Evolutionary conservation across 2,113 vertebrate species (phyloP), one percentile per base, ranked within the genome.

Genomic region (Triplophysa dalaica): DNA sequence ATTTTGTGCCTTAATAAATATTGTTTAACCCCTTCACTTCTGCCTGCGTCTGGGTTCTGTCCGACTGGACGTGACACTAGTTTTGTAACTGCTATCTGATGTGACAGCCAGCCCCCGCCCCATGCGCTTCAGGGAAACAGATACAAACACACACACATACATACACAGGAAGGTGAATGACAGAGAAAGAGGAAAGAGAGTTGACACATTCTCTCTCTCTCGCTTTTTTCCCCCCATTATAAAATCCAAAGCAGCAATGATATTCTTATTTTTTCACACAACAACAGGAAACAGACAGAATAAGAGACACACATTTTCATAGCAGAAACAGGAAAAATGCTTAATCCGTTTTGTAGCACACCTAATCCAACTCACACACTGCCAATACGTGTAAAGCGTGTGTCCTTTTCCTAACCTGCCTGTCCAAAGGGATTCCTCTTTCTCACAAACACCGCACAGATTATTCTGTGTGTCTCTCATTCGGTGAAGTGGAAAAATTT

Each of bases 401-500:
- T 76, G 62, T 52, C 14, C 1, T 5, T 74, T 11, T 75, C 29
- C 38, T 45, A n/a, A 16, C 38, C 12, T 50, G 12, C n/a, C 0
- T 54, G 3, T 62, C 56, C 14, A 77, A 60, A 72, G 45, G 24
- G 41, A 60, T 58, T 60, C 52, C 86, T 84, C 88, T 86, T 75
- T 85, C n/a, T 76, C 65, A 66, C 67, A 74, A 29, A 66, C 48
- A 61, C 33, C 67, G 21, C 62, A 26, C 56, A 77, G 62, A 56
- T 65, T 65, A 38, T 79, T 26, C 48, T 1, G 17, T 26, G 26
- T 56, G 60, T 84, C 83, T 81, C 72, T 82, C 78, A 72, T 86
- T 86, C 82, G 85, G 86, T 78, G 62, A 82, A 84, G 89, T 88
- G 90, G 91, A 92, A 92, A 92, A 90, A 89, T 64, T 87, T 86